A percentile compares a stretch with the other conserved stretches of the same genome.
These are phyloP conservation scores for Macaria liturata DNA, from an alignment of 2,888 invertebrate species.

Conservation along the genomic window DNA sequence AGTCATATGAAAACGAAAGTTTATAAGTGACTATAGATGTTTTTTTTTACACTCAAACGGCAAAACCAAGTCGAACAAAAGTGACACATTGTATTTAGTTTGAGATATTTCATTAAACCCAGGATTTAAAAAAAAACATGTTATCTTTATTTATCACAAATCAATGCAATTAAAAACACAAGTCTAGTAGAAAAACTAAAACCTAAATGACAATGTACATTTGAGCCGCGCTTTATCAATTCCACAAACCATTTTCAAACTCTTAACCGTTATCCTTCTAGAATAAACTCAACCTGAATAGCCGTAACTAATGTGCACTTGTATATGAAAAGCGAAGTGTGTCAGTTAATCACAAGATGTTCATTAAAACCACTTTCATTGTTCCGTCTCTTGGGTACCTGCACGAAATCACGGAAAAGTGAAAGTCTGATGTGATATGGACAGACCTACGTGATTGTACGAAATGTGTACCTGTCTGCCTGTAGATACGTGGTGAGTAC, in stretches of 20 bases:
- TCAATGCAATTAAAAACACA: too few relatives aligned
- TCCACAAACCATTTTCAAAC: slow-evolving; percentile 16
- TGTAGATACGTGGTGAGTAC: too few relatives aligned
- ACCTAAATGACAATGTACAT: too few relatives aligned
- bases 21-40: too few relatives aligned
- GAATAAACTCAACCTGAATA: slow-evolving; percentile 24
- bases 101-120: too few relatives aligned
- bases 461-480: too few relatives aligned
- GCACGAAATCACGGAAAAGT: slow-evolving; percentile 76
- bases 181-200: not conserved
- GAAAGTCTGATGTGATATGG: slow-evolving; percentile 75
- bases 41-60: too few relatives aligned
- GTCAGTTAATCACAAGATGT: slow-evolving; percentile 43
- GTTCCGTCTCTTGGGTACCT: slow-evolving; percentile 48
- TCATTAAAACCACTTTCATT: slow-evolving; percentile 72
- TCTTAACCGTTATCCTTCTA: slow-evolving; percentile 25
- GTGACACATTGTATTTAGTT: too few relatives aligned
- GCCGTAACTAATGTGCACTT: slow-evolving; percentile 26
- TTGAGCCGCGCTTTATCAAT: slow-evolving; percentile 14
- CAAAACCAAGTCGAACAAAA: too few relatives aligned
- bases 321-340: slow-evolving; percentile 39
- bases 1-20: too few relatives aligned
- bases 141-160: too few relatives aligned
- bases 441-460: slow-evolving; percentile 38
- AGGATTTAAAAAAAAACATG: too few relatives aligned